Base-by-base conservation (phyloP, 2,888 invertebrate species). In the Morpho helenor region DNA sequence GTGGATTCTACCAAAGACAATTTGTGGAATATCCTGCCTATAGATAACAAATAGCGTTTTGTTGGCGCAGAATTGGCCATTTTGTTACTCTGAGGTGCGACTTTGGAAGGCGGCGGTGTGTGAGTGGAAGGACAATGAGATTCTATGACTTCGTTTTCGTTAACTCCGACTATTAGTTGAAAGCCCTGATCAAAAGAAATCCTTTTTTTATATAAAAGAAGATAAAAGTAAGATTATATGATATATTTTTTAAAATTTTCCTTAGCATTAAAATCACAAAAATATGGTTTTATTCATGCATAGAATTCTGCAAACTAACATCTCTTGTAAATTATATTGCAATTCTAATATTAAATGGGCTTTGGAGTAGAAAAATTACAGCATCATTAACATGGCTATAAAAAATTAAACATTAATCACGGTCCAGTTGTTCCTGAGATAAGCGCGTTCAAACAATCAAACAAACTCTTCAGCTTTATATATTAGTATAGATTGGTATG, bases 1-100 rank as follows among this genome's bases (percentile, higher is more conserved):
- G 95, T 95, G 62, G 96, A 96, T 22, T 96, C 97, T 52, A 93
- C 93, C 0, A 98, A 86, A 0, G 96, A 94, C 65, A 99, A 94
- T 75, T 96, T 96, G 79, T 99, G 99, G 87, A 98, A 99, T 75
- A 99, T 96, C 65, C 98, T 91, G 2, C 99, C 99, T 70, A 99
- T 98, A 61, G 98, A 98, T 49, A 99, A 90, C 59, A 96, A 91
- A 84, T 95, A 97, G 68, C 96, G 95, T 74, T 96, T 96, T 9
- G 93, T 92, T 0, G 84, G 79, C 5, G 85, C 79, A 5, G 84
- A 77, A 2, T 74, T 70, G 61, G 66, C 50, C 53, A 74, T 75
- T 61, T 92, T 91, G 46, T 82, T 77, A 51, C 78, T 77, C 49
- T 91, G 90, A 0, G 89, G 89, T 39, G 91, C 88, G 40, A 91